Conservation (phyloP, 2,888 invertebrate genomes). For the Cataglyphis livida region DNA sequence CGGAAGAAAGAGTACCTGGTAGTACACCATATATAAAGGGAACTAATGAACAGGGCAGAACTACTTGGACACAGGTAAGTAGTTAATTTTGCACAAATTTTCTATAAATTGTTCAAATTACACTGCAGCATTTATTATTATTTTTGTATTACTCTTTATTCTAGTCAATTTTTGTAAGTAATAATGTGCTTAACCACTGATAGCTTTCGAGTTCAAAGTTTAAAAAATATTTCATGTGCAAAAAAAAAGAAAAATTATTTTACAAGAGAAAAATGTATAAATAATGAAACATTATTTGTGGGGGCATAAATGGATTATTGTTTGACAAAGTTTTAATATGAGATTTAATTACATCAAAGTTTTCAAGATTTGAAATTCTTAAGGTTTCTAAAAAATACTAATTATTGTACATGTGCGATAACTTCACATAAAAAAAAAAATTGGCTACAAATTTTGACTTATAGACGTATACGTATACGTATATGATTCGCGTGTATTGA, state of each 20-base stretch:
- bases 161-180: not conserved
- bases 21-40: slow-evolving; percentile 79
- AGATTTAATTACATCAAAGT: not conserved
- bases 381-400: not conserved
- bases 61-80: slow-evolving; percentile 79
- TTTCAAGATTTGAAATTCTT: not conserved
- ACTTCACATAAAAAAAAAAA: not conserved
- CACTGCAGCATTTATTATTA: no score
- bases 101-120: not conserved
- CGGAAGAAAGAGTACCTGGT: slow-evolving; percentile 78
- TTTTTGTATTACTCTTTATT: no score
- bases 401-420: not conserved
- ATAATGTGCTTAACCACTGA: not conserved
- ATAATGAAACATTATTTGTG: not conserved
- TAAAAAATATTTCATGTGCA: not conserved
- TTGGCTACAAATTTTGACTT: not conserved
- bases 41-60: slow-evolving; percentile 67
- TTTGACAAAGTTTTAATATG: not conserved
- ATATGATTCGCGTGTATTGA: no score
- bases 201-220: not conserved
- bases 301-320: not conserved
- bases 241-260: not conserved
- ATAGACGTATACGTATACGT: no score
- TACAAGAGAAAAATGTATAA: not conserved
- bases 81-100: not conserved